Conservation (phyloP, 2,113 vertebrate genomes). For the Marmota monax region DNA sequence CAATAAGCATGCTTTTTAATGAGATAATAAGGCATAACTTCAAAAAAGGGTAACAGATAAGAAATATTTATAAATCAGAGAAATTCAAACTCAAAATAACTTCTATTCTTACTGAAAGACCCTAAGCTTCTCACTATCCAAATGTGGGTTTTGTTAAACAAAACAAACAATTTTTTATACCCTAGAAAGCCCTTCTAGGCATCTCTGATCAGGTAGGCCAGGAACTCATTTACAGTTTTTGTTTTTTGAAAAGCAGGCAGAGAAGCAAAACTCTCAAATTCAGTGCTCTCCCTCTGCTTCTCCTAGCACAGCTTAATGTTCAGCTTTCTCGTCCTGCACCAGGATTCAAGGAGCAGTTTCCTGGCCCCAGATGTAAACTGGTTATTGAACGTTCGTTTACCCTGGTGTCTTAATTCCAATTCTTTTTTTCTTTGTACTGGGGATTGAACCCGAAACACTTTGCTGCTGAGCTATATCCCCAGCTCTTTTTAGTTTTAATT, state of each 20-base stretch:
- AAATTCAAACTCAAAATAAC: conserved; percentile 56
- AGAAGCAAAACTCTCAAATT: neutral
- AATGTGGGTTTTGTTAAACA: neutral
- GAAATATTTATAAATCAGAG: conserved; percentile 18
- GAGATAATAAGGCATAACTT: conserved; percentile 16
- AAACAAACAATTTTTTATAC: neutral
- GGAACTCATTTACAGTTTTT: neutral
- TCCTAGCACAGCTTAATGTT: neutral
- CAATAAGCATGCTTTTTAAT: neutral
- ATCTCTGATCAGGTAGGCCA: neutral
- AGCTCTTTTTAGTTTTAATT: neutral
- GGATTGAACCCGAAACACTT: neutral
- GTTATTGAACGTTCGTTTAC: neutral
- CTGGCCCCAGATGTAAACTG: neutral
- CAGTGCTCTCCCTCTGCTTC: neutral
- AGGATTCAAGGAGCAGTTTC: neutral
- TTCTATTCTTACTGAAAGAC: conserved; percentile 30
- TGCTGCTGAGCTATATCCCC: neutral
- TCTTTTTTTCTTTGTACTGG: neutral
- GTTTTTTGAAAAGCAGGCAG: neutral
- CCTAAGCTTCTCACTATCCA: neutral
- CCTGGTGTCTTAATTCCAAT: neutral
- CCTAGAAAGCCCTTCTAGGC: neutral
- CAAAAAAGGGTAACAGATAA: conserved; percentile 24
- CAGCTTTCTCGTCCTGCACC: neutral